These are phyloP conservation scores for Procavia capensis DNA, from an alignment of 2,113 vertebrate species.

Conservation along the genomic window DNA sequence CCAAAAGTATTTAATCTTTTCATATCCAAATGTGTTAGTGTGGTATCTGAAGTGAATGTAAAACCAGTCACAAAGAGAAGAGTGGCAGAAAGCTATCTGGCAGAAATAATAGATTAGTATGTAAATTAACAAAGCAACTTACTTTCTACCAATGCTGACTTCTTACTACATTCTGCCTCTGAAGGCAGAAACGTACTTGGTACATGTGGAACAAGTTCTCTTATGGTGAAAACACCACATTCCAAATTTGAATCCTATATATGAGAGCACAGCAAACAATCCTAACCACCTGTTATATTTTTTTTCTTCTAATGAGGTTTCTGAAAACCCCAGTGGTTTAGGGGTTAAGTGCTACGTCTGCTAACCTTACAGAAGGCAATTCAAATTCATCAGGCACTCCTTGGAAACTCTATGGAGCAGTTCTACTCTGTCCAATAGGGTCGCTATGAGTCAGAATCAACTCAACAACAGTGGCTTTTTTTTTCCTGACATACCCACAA, in stretches of 20 bases:
- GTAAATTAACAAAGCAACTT: neutral
- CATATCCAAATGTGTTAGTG: neutral
- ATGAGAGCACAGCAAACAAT: neutral
- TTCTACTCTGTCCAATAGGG: too few relatives aligned
- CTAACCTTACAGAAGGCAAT: too few relatives aligned
- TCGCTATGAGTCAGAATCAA: too few relatives aligned
- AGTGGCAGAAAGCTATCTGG: neutral
- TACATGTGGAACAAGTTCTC: conserved; percentile 12
- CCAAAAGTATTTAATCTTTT: neutral
- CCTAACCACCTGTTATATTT: neutral
- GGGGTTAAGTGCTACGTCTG: too few relatives aligned
- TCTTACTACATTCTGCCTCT: neutral
- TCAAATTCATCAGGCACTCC: too few relatives aligned
- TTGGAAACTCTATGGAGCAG: too few relatives aligned
- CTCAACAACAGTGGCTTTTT: too few relatives aligned
- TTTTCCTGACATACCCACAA: too few relatives aligned
- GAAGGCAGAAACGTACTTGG: neutral
- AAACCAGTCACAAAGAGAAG: neutral
- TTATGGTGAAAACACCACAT: neutral
- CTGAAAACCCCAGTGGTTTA: too few relatives aligned
- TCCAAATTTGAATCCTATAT: neutral
- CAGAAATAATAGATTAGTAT: neutral
- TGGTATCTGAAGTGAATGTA: neutral
- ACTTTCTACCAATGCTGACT: neutral
- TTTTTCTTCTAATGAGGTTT: neutral